Conservation (phyloP, 2,797 vertebrate species). For the Hybognathus amarus region DNA sequence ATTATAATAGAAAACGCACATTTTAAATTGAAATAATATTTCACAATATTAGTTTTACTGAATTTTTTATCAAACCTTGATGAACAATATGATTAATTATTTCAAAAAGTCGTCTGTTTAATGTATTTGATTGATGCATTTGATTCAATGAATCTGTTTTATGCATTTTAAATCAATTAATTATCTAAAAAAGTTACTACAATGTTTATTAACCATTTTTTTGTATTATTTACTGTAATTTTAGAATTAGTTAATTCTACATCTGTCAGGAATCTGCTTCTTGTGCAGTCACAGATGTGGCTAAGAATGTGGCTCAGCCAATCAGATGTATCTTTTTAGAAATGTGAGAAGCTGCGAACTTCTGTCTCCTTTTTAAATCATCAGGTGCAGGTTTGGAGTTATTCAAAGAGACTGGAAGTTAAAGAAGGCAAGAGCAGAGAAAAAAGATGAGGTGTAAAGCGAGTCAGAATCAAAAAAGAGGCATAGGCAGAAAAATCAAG, state of each 20-base stretch:
- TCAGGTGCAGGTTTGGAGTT: slow-evolving; percentile 21
- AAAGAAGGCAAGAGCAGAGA: slow-evolving; percentile 4
- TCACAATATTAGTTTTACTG: too few species aligned
- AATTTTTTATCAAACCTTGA: too few species aligned
- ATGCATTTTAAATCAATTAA: neutral
- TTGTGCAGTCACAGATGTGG: neutral
- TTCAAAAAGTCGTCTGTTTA: neutral
- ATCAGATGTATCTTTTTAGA: neutral
- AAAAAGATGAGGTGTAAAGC: neutral
- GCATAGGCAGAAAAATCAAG: neutral
- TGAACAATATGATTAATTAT: neutral
- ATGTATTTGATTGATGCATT: too few species aligned
- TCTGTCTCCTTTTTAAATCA: neutral
- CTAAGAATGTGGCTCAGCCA: neutral
- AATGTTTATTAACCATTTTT: neutral
- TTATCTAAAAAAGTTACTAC: neutral
- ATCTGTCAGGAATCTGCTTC: neutral
- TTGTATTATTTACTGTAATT: neutral
- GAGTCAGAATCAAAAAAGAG: neutral
- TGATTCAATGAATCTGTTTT: neutral
- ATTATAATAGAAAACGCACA: neutral
- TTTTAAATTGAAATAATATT: neutral
- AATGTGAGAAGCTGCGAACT: neutral
- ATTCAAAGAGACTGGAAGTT: slow-evolving; percentile 12
- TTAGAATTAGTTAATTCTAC: neutral